Conservation (phyloP, 2,797 vertebrate species). For the Apogon talboti region DNA sequence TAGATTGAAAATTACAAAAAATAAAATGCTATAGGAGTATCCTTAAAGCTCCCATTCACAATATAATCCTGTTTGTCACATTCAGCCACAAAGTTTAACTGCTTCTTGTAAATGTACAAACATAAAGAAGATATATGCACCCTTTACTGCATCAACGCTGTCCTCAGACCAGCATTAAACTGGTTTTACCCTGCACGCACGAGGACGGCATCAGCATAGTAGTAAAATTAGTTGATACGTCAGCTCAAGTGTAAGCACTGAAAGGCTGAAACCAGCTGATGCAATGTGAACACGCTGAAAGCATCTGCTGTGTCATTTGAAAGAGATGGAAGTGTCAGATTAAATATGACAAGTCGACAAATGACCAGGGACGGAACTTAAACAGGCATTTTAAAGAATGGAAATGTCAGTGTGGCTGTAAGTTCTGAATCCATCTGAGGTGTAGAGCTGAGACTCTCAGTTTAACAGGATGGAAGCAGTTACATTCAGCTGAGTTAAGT, state of each 20-base stretch:
- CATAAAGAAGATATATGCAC: constrained; percentile 3
- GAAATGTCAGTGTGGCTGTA: neutral
- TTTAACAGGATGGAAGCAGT: too few relatives aligned
- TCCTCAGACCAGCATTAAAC: constrained; percentile 11
- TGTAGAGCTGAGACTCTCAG: too few relatives aligned
- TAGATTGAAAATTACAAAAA: too few relatives aligned
- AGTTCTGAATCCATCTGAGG: neutral
- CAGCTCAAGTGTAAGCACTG: neutral
- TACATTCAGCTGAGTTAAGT: too few relatives aligned
- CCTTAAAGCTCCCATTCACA: too few relatives aligned
- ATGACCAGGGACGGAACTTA: neutral
- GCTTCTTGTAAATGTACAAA: too few relatives aligned
- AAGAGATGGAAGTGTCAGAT: too few relatives aligned
- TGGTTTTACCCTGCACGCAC: constrained; percentile 4
- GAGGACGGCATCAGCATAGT: neutral
- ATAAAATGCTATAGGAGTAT: too few relatives aligned
- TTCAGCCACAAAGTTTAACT: too few relatives aligned
- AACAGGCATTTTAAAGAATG: neutral
- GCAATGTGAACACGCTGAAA: neutral
- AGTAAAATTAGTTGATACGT: neutral
- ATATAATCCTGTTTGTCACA: too few relatives aligned
- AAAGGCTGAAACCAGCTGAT: neutral
- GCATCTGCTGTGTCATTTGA: neutral
- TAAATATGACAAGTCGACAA: neutral
- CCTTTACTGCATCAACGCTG: constrained; percentile 6